Evolutionary conservation across 2,888 invertebrate species (phyloP).

Genomic region (Teleogryllus oceanicus): DNA sequence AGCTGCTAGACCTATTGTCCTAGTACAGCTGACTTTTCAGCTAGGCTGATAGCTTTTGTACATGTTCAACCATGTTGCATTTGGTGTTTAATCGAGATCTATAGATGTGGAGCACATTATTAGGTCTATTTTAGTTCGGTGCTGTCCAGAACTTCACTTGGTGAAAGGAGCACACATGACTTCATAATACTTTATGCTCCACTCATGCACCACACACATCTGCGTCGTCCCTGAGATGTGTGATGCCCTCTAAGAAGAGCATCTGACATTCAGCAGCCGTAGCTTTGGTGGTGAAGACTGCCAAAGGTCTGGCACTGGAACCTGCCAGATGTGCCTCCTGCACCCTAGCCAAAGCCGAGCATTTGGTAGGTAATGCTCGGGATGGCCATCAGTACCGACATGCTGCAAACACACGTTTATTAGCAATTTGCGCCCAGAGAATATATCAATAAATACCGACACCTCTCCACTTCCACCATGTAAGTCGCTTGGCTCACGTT

Average conservation of each 20-base stretch:
- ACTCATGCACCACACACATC: background rate
- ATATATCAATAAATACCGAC: no score
- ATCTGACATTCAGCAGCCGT: no score
- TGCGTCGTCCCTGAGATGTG: background rate
- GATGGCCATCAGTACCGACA: constrained; percentile 81
- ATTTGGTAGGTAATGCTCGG: constrained; percentile 77
- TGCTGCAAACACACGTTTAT: constrained; percentile 55
- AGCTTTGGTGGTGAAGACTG: background rate
- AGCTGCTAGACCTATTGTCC: no score
- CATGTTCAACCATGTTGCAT: background rate
- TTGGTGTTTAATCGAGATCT: constrained; percentile 1
- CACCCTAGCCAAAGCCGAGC: constrained; percentile 81
- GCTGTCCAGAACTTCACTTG: background rate
- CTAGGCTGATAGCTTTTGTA: background rate
- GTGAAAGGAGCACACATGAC: background rate
- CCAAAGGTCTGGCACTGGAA: constrained; percentile 48
- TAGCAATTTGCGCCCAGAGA: no score
- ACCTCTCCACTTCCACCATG: no score
- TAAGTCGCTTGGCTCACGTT: no score
- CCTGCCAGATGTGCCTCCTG: constrained; percentile 52
- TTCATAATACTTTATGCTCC: background rate
- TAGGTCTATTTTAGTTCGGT: no score
- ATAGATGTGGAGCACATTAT: background rate
- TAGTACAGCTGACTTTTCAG: no score
- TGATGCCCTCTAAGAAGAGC: background rate